These are phyloP conservation scores for Cordilura impudica DNA, from an alignment of 2,888 invertebrate genomes.

Conservation along the genomic window DNA sequence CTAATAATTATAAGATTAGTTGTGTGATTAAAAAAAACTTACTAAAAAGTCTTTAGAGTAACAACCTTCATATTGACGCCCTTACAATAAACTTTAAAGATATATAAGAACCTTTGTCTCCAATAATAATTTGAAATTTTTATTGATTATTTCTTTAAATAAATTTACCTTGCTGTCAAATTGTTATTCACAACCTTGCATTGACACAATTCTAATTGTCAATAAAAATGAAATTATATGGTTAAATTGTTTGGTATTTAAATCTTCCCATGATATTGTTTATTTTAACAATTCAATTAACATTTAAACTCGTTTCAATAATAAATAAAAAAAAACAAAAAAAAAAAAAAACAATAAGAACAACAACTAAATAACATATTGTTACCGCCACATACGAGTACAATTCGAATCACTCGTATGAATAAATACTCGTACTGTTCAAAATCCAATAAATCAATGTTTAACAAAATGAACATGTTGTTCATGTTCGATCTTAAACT, in stretches of 20 bases:
- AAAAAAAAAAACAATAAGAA: conserved; percentile 23
- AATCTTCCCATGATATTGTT: conserved; percentile 42
- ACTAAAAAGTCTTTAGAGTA: too few species aligned
- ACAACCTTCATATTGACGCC: too few species aligned
- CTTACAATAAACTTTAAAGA: too few species aligned
- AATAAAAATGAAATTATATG: conserved; percentile 67
- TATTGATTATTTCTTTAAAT: too few species aligned
- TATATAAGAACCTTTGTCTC: too few species aligned
- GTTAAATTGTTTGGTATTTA: conserved; percentile 24
- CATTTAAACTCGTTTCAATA: conserved; percentile 55
- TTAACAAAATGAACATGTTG: conserved; percentile 15
- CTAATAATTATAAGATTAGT: too few species aligned
- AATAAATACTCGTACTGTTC: neutral
- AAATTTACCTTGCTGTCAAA: neutral
- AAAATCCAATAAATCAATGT: conserved; percentile 58
- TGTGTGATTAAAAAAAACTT: too few species aligned
- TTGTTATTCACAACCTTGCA: conserved; percentile 62
- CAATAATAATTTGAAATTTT: too few species aligned
- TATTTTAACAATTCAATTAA: conserved; percentile 56
- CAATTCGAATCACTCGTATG: too few species aligned
- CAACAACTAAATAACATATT: neutral
- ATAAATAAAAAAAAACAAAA: conserved; percentile 35
- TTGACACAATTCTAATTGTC: conserved; percentile 74
- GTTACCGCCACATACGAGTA: neutral
- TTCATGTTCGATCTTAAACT: neutral